These are phyloP conservation scores for Neuroterus valhalla DNA, from an alignment of 1,140 invertebrate species.

Conservation along the genomic window DNA sequence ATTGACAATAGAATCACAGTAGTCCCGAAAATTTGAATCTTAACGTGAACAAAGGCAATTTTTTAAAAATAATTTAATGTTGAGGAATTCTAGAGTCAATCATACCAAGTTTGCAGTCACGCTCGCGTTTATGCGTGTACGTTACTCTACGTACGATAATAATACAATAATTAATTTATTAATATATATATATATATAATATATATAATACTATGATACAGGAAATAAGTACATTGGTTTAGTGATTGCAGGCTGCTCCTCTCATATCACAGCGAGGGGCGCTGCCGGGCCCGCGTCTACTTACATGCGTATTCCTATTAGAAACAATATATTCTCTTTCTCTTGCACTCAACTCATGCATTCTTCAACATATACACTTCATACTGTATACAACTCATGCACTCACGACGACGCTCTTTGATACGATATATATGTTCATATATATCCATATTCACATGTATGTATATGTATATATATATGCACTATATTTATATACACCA, in stretches of 20 bases:
- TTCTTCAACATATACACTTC: not conserved
- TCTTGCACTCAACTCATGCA: conserved; percentile 23
- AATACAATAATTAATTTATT: conserved; percentile 58
- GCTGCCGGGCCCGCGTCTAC: conserved; percentile 73
- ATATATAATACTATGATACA: conserved; percentile 74
- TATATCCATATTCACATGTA: conserved; percentile 44
- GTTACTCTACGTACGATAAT: conserved; percentile 53
- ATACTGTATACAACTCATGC: conserved; percentile 51
- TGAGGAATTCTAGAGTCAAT: not conserved
- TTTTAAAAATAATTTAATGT: not conserved
- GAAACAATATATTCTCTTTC: conserved; percentile 32
- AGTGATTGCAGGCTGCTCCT: conserved; percentile 76
- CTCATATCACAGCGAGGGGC: conserved; percentile 76
- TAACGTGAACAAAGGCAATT: not conserved
- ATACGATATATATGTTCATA: conserved; percentile 42
- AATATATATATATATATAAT: conserved; percentile 50
- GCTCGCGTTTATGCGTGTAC: conserved; percentile 35
- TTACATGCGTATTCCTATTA: conserved; percentile 56
- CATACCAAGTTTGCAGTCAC: not conserved
- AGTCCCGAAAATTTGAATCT: not conserved
- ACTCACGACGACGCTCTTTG: conserved; percentile 16
- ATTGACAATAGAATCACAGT: not conserved
- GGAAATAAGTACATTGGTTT: conserved; percentile 76
- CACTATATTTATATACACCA: conserved; percentile 54
- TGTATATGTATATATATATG: conserved; percentile 48